A percentile compares a stretch with the other conserved stretches of the same genome.
Evolutionary conservation across 2,797 vertebrate genomes (phyloP).

Genomic region (Hemitrygon akajei): DNA sequence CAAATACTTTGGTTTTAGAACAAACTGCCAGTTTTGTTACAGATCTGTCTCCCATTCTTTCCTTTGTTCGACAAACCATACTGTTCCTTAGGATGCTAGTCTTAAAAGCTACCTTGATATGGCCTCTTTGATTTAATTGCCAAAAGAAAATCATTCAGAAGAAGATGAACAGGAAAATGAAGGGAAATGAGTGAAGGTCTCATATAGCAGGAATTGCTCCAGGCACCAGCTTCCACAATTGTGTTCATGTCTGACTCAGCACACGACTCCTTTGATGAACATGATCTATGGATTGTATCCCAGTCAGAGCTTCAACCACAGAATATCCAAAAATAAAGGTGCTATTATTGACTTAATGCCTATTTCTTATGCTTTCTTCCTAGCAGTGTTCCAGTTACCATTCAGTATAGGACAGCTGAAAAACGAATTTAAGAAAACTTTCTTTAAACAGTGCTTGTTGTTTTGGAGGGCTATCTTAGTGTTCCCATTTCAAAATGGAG

Average conservation of each 20-base stretch:
- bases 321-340: neutral
- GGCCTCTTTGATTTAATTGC: neutral
- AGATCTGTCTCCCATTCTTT: neutral
- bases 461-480: neutral
- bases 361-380: neutral
- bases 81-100: neutral
- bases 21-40: neutral
- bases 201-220: neutral
- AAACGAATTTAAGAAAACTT: neutral
- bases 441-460: neutral
- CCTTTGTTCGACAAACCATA: neutral
- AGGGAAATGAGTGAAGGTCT: neutral
- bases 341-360: neutral
- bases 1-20: neutral
- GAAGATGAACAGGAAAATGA: neutral
- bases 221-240: neutral
- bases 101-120: neutral
- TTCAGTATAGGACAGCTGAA: neutral
- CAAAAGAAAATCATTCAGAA: neutral
- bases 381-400: neutral
- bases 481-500: neutral
- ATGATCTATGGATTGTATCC: neutral
- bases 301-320: neutral
- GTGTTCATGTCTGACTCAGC: neutral
- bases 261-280: slow-evolving; percentile 22